A percentile compares a stretch with the other conserved stretches of the same genome.
Evolutionary conservation across 2,888 invertebrate genomes (phyloP).

Genomic region (Hemaris fuciformis): DNA sequence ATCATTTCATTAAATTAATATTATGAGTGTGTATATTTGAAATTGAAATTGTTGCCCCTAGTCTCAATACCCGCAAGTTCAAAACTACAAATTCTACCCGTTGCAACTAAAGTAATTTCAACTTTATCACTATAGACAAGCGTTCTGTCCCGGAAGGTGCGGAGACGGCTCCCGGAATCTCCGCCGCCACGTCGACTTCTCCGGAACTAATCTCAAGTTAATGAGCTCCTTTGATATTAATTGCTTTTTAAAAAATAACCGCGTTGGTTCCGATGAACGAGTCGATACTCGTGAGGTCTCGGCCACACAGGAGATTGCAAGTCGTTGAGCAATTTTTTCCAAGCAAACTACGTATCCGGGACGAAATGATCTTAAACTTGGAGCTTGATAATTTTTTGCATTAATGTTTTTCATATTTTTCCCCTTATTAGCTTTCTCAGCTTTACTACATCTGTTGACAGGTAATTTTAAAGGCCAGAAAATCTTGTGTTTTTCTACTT

Average conservation of each 20-base stretch:
- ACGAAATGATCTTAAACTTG: neutral
- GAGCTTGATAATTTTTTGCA: neutral
- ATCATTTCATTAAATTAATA: too few relatives aligned
- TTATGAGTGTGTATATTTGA: too few relatives aligned
- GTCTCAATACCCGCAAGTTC: too few relatives aligned
- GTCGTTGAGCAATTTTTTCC: neutral
- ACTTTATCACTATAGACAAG: neutral
- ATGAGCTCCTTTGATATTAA: slow-evolving; percentile 10
- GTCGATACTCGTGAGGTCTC: neutral
- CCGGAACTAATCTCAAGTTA: slow-evolving; percentile 11
- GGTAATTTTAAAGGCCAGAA: too few relatives aligned
- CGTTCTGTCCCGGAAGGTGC: neutral
- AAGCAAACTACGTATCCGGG: neutral
- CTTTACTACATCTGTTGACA: too few relatives aligned
- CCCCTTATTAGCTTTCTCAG: too few relatives aligned
- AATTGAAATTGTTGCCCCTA: too few relatives aligned
- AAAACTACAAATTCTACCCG: too few relatives aligned
- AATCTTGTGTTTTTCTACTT: too few relatives aligned
- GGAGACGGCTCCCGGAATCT: slow-evolving; percentile 12
- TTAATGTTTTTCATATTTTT: too few relatives aligned
- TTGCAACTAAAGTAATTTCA: too few relatives aligned
- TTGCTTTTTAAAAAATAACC: slow-evolving; percentile 3
- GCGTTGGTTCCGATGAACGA: too few relatives aligned
- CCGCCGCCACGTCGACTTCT: slow-evolving; percentile 12
- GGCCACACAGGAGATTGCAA: neutral